Conservation (phyloP, 2,797 vertebrate genomes). For the Paratrypauchen microcephalus region DNA sequence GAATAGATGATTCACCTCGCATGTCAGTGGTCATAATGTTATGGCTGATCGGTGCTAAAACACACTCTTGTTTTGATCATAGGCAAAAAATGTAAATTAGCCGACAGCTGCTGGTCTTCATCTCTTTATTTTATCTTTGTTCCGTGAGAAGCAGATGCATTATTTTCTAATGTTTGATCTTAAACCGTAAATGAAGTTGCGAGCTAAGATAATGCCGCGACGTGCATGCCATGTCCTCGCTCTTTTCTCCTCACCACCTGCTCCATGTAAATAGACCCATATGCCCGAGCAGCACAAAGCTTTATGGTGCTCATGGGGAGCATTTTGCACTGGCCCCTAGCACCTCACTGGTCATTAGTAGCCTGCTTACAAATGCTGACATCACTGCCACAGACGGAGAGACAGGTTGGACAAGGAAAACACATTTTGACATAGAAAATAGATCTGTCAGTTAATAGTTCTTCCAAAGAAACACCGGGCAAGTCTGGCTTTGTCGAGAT, state of each 20-base stretch:
- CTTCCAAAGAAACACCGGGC: constrained; percentile 14
- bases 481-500: constrained; percentile 27
- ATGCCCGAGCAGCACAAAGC: constrained; percentile 49
- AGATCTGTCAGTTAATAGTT: background rate
- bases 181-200: constrained; percentile 47
- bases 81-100: constrained; percentile 58
- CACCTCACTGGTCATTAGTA: constrained; percentile 41
- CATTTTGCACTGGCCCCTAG: constrained; percentile 40
- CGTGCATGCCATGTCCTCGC: constrained; percentile 12
- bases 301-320: constrained; percentile 55
- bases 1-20: constrained; percentile 12
- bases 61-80: background rate
- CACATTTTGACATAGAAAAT: background rate
- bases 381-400: constrained; percentile 19
- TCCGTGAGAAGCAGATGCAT: constrained; percentile 21
- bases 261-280: constrained; percentile 59
- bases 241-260: constrained; percentile 54
- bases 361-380: constrained; percentile 31
- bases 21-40: constrained; percentile 5
- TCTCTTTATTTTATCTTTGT: constrained; percentile 10
- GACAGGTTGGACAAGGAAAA: background rate
- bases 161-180: constrained; percentile 62
- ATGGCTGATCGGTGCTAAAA: constrained; percentile 6
- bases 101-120: constrained; percentile 50
- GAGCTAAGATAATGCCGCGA: constrained; percentile 47